A percentile compares a stretch with the other conserved stretches of the same genome.
These are phyloP conservation scores for Prochilodus magdalenae DNA, from an alignment of 2,113 vertebrate genomes.

Conservation along the genomic window DNA sequence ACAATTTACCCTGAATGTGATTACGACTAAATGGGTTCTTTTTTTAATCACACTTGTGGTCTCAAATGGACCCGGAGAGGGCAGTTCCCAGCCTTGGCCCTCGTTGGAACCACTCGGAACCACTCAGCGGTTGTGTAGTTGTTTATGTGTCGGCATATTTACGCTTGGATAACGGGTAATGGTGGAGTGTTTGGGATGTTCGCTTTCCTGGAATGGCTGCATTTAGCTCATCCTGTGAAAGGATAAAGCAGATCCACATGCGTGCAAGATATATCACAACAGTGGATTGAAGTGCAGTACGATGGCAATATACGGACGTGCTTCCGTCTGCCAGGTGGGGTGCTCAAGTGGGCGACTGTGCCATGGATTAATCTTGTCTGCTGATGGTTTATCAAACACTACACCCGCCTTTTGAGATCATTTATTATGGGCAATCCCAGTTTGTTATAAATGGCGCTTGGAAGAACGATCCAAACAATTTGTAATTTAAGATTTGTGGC, in stretches of 20 bases:
- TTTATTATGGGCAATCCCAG: neutral
- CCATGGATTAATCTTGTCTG: neutral
- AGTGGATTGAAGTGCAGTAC: neutral
- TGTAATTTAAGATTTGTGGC: neutral
- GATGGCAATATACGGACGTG: slow-evolving; percentile 13
- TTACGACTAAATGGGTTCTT: slow-evolving; percentile 36
- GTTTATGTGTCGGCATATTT: slow-evolving; percentile 37
- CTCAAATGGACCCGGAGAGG: slow-evolving; percentile 11
- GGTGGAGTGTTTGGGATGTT: slow-evolving; percentile 10
- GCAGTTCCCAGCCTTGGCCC: slow-evolving; percentile 1
- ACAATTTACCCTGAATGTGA: slow-evolving; percentile 45
- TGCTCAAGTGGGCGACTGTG: neutral
- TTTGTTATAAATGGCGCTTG: neutral
- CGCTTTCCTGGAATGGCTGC: slow-evolving; percentile 32
- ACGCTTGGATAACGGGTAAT: slow-evolving; percentile 16
- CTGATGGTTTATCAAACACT: neutral
- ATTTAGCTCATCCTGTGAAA: slow-evolving; percentile 22
- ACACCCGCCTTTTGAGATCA: neutral
- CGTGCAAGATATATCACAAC: neutral
- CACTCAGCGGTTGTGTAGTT: slow-evolving; percentile 5
- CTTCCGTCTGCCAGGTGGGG: neutral
- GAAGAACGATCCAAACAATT: slow-evolving; percentile 6
- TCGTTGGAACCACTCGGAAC: neutral
- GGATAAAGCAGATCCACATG: neutral
- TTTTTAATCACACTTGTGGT: slow-evolving; percentile 41